Percentiles rank a stretch among this genome's conserved stretches.
phyloP scores from a whole-genome alignment of 1,140 invertebrate species.

The Leptinotarsa undecemlineata region DNA sequence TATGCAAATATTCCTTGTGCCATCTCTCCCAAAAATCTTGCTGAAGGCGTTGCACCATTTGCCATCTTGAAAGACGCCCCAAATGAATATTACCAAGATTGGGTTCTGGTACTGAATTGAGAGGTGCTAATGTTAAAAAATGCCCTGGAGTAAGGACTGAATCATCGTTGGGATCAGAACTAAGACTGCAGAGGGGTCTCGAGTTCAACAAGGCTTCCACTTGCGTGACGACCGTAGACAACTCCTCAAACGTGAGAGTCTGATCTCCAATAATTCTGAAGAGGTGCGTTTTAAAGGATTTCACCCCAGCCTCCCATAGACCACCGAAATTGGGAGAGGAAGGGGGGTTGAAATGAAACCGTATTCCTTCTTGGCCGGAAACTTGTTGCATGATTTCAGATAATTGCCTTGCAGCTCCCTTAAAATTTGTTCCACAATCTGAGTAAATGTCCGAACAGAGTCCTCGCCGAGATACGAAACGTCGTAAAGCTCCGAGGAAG shows the following conservation, averaged over 20 bases:
- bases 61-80: background rate
- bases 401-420: constrained; percentile 38
- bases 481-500: constrained; percentile 51
- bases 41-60: constrained; percentile 15
- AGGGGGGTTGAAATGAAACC: constrained; percentile 40
- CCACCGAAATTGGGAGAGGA: constrained; percentile 19
- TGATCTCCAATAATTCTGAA: constrained; percentile 38
- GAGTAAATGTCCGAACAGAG: constrained; percentile 44
- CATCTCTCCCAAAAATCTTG: constrained; percentile 25
- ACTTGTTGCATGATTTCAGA: background rate
- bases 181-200: constrained; percentile 26
- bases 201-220: constrained; percentile 37
- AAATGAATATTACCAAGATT: background rate
- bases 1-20: constrained; percentile 11
- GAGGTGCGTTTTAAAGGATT: constrained; percentile 24
- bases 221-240: constrained; percentile 39
- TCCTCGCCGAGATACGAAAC: constrained; percentile 50
- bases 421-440: constrained; percentile 55
- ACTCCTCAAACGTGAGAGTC: constrained; percentile 46
- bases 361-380: constrained; percentile 29
- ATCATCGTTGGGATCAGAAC: constrained; percentile 34
- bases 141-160: constrained; percentile 34
- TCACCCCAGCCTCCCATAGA: constrained; percentile 26
- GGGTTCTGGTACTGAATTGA: constrained; percentile 24
- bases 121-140: constrained; percentile 34